Conservation (phyloP, 2,888 invertebrate genomes). For the Nomada ruficornis region DNA sequence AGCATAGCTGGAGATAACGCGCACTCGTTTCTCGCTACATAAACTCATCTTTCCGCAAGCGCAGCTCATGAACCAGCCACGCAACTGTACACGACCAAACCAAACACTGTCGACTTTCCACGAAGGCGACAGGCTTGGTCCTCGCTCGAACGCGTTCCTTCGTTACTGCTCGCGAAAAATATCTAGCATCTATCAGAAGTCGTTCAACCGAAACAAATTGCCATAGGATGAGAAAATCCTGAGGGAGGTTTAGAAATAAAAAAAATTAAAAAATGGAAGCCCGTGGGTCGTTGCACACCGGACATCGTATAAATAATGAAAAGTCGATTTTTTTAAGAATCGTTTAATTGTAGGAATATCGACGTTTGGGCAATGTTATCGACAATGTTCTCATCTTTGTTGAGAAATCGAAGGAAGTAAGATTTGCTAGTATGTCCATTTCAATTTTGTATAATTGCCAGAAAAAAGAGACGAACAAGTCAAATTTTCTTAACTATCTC, state of each 20-base stretch:
- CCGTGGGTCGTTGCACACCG: not conserved
- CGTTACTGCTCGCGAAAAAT: constrained; percentile 52
- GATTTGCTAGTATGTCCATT: no score
- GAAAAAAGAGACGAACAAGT: no score
- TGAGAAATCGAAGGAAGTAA: no score
- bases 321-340: not conserved
- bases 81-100: constrained; percentile 20
- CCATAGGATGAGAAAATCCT: not conserved
- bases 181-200: constrained; percentile 29
- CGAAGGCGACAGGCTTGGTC: constrained; percentile 1
- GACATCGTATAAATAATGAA: not conserved
- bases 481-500: constrained; percentile 5
- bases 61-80: constrained; percentile 28
- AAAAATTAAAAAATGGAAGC: constrained; percentile 1
- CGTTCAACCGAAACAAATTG: constrained; percentile 38
- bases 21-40: constrained; percentile 79
- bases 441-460: no score
- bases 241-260: not conserved
- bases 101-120: constrained; percentile 37
- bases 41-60: constrained; percentile 67
- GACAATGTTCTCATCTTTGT: no score
- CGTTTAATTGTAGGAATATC: no score
- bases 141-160: constrained; percentile 47
- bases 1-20: constrained; percentile 68
- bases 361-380: no score